phyloP scores from a whole-genome alignment of 1,140 invertebrate genomes.

The Scaptomyza montana region DNA sequence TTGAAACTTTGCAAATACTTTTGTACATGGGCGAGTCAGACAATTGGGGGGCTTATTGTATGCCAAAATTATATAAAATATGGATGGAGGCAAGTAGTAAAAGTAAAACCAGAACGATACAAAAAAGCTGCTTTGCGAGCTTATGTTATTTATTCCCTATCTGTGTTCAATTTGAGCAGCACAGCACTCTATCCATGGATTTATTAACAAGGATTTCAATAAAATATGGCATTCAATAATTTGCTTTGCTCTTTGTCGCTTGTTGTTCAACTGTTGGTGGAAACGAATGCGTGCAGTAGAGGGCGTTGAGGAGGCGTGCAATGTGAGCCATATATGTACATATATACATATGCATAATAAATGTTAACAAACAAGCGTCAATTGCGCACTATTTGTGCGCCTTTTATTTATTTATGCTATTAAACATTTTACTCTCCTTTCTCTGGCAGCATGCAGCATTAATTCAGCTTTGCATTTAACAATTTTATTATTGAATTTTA shows the following conservation, averaged over 20 bases:
- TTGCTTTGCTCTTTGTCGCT: not conserved
- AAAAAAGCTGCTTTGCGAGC: not conserved
- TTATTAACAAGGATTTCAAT: slow-evolving; percentile 20
- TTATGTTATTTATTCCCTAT: not conserved
- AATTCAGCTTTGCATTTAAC: slow-evolving; percentile 63
- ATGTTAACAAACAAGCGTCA: slow-evolving; percentile 70
- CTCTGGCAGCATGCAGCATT: slow-evolving; percentile 24
- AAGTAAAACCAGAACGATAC: not conserved
- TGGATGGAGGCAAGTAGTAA: no score
- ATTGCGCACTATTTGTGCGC: slow-evolving; percentile 64
- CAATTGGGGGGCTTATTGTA: no score
- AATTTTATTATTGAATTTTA: slow-evolving; percentile 79
- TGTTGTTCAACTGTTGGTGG: not conserved
- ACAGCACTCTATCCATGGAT: slow-evolving; percentile 3
- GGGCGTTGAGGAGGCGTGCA: not conserved
- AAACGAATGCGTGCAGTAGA: no score
- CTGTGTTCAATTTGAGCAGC: not conserved
- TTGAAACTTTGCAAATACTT: no score
- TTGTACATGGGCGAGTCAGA: no score
- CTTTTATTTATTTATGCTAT: slow-evolving; percentile 70
- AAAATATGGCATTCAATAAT: slow-evolving; percentile 21
- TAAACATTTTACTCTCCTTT: slow-evolving; percentile 55
- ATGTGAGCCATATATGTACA: slow-evolving; percentile 2
- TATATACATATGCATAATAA: slow-evolving; percentile 48
- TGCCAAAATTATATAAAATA: no score